Conservation (phyloP, 2,113 vertebrate genomes). For the Ascaphus truei region DNA sequence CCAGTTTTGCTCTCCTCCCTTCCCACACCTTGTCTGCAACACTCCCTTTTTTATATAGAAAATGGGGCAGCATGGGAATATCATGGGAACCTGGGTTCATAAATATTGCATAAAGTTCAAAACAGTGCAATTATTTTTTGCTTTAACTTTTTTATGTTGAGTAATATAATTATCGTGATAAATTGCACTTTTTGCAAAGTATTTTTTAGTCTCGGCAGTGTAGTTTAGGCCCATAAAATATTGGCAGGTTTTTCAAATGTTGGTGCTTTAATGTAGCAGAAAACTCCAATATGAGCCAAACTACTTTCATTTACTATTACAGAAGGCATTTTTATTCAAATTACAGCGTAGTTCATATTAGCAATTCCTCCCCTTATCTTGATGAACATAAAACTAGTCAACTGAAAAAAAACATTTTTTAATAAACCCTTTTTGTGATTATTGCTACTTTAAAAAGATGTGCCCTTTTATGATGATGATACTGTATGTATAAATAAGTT, state of each 20-base stretch:
- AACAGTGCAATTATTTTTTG: no score
- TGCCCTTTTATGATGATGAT: no score
- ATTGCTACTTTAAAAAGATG: no score
- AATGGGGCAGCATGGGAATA: no score
- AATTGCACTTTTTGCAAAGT: not conserved
- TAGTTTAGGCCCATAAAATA: not conserved
- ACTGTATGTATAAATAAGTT: no score
- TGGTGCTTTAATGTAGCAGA: conserved; percentile 13
- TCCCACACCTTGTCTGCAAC: no score
- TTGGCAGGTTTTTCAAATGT: conserved; percentile 12
- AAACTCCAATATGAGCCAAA: conserved; percentile 20
- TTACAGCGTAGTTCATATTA: not conserved
- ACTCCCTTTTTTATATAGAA: no score
- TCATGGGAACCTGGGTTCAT: no score
- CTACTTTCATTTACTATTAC: not conserved
- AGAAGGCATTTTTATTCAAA: conserved; percentile 2
- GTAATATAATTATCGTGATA: not conserved
- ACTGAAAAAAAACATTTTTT: not conserved
- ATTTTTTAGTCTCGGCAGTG: not conserved
- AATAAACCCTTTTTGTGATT: not conserved
- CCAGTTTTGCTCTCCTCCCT: no score
- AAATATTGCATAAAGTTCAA: no score
- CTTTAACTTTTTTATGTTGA: not conserved
- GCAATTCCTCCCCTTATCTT: not conserved
- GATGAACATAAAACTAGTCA: not conserved